Percentiles rank a stretch among this genome's conserved stretches.
phyloP scores from a whole-genome alignment of 2,113 vertebrate genomes.

The Eptesicus fuscus region DNA sequence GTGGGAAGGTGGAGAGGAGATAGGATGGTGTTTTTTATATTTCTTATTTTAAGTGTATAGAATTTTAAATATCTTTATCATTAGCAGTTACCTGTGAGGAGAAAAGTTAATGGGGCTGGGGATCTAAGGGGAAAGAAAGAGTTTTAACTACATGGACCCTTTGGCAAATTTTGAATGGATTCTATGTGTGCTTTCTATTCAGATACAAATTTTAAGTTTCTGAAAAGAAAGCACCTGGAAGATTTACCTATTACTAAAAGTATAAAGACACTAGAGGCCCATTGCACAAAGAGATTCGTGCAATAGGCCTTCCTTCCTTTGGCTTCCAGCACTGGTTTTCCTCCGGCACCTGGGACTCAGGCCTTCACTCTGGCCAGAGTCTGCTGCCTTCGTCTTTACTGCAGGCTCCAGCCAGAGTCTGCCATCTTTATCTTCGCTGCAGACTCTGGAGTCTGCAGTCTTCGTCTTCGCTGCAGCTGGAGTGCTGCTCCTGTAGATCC shows the following conservation, averaged over 20 bases:
- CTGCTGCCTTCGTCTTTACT: no score
- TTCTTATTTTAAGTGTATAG: background rate
- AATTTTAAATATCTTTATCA: background rate
- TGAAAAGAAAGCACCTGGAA: slow-evolving; percentile 10
- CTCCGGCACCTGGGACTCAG: no score
- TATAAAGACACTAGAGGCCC: background rate
- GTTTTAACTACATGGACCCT: background rate
- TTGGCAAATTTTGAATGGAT: background rate
- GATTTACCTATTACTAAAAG: background rate
- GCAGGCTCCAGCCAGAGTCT: no score
- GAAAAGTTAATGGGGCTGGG: background rate
- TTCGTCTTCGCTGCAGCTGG: no score
- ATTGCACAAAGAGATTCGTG: no score
- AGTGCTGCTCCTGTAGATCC: no score
- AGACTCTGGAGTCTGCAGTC: no score
- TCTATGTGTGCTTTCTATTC: background rate
- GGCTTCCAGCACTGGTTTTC: no score
- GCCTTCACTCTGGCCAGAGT: no score
- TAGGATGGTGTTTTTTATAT: background rate
- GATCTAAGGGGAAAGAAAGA: background rate
- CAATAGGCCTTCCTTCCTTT: no score
- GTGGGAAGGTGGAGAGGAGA: no score
- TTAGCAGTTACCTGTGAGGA: background rate
- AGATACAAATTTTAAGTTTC: background rate
- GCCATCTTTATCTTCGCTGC: no score